phyloP scores from a whole-genome alignment of 1,140 invertebrate genomes.

The Conus betulinus region DNA sequence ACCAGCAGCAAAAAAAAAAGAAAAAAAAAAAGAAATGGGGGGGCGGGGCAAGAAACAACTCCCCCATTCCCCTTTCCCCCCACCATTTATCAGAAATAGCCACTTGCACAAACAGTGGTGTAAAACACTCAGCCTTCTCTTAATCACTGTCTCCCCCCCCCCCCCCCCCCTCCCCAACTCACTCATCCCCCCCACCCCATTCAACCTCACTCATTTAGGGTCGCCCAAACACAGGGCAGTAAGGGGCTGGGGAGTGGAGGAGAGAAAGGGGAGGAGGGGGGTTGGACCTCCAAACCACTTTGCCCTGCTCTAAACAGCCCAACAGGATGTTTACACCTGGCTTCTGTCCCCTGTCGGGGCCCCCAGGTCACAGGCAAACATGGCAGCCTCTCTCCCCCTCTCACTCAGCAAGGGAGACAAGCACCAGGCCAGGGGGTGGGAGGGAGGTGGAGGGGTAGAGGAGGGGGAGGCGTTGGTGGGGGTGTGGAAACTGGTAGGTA shows the following conservation, averaged over 20 bases:
- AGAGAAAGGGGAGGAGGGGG: too few relatives aligned
- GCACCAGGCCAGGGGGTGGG: neutral
- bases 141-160: neutral
- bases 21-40: neutral
- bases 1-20: neutral
- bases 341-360: neutral
- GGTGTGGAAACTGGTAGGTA: neutral
- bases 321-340: slow-evolving; percentile 30
- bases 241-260: neutral
- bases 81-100: neutral
- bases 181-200: neutral
- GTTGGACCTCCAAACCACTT: neutral
- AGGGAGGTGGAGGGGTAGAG: neutral
- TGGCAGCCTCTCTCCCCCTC: neutral
- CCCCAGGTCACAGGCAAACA: neutral
- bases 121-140: slow-evolving; percentile 13
- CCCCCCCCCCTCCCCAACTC: neutral
- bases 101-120: slow-evolving; percentile 3
- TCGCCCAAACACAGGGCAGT: slow-evolving; percentile 20
- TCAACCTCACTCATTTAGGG: neutral
- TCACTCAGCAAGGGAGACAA: neutral
- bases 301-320: slow-evolving; percentile 4
- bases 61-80: neutral
- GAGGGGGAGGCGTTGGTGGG: slow-evolving; percentile 8
- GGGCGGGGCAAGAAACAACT: neutral